phyloP scores from a whole-genome alignment of 2,113 vertebrate species.

The Pipra filicauda region DNA sequence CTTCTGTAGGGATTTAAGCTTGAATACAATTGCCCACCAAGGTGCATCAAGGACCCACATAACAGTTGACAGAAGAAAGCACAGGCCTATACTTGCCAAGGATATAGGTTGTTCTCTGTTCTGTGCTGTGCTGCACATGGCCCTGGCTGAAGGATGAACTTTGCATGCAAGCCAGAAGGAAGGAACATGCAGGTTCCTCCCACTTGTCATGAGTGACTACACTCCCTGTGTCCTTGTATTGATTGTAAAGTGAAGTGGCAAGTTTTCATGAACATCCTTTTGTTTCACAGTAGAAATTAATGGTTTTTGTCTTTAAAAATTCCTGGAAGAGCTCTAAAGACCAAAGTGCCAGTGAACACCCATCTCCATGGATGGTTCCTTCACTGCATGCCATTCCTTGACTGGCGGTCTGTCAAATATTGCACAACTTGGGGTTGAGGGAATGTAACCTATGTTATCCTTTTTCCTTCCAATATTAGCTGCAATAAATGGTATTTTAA shows the following conservation, averaged over 20 bases:
- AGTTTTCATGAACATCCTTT: not conserved
- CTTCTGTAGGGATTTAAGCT: not conserved
- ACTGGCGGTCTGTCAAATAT: not conserved
- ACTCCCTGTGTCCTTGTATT: not conserved
- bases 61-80: not conserved
- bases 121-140: not conserved
- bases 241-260: not conserved
- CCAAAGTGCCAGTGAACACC: not conserved
- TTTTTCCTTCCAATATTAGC: not conserved
- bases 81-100: rapidly evolving
- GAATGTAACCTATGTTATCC: not conserved
- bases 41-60: not conserved
- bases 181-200: not conserved
- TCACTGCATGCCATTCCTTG: not conserved
- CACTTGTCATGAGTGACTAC: not conserved
- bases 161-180: rapidly evolving
- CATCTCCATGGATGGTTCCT: not conserved
- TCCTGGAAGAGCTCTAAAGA: not conserved
- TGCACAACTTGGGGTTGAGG: not conserved
- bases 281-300: not conserved
- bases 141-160: not conserved
- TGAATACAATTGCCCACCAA: rapidly evolving
- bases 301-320: not conserved
- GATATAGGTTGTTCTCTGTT: rapidly evolving
- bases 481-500: not conserved